Percentiles rank a stretch among this genome's conserved stretches.
phyloP scores from a whole-genome alignment of 1,140 invertebrate species.

The Linepithema humile region DNA sequence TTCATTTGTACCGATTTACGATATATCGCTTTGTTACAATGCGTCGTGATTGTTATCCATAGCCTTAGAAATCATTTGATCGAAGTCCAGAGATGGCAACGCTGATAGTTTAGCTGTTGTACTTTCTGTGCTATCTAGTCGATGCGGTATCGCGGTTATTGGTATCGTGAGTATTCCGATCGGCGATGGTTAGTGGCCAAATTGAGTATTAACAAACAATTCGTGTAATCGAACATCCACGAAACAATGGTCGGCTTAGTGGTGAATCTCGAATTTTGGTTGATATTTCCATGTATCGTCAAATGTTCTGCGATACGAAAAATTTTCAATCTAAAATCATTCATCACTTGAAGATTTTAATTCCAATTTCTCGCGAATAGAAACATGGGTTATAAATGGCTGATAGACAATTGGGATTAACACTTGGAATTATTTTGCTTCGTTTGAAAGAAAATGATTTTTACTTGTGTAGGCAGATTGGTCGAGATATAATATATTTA shows the following conservation, averaged over 20 bases:
- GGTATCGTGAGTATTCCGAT: constrained; percentile 56
- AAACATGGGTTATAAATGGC: too few species aligned
- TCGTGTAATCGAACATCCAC: constrained; percentile 35
- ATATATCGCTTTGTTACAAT: neutral
- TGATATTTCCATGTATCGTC: neutral
- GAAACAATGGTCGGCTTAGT: constrained; percentile 37
- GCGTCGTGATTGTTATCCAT: constrained; percentile 10
- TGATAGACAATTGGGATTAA: too few species aligned
- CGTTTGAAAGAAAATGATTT: constrained; percentile 36
- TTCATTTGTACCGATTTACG: neutral
- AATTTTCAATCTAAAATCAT: neutral
- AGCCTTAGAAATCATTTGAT: constrained; percentile 32
- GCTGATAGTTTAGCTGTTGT: constrained; percentile 42
- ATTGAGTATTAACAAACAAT: constrained; percentile 68
- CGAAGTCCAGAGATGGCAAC: neutral
- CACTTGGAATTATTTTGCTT: constrained; percentile 27
- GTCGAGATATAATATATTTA: constrained; percentile 37
- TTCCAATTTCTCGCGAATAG: neutral
- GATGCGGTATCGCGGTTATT: constrained; percentile 65
- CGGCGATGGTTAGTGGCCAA: constrained; percentile 40
- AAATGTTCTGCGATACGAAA: neutral
- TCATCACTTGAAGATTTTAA: neutral
- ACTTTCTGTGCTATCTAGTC: constrained; percentile 51
- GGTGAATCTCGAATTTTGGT: constrained; percentile 12
- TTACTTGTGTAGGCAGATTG: neutral